A percentile compares a stretch with the other conserved stretches of the same genome.
Evolutionary conservation across 1,140 invertebrate genomes (phyloP).

Genomic region (Drosophila kikkawai): DNA sequence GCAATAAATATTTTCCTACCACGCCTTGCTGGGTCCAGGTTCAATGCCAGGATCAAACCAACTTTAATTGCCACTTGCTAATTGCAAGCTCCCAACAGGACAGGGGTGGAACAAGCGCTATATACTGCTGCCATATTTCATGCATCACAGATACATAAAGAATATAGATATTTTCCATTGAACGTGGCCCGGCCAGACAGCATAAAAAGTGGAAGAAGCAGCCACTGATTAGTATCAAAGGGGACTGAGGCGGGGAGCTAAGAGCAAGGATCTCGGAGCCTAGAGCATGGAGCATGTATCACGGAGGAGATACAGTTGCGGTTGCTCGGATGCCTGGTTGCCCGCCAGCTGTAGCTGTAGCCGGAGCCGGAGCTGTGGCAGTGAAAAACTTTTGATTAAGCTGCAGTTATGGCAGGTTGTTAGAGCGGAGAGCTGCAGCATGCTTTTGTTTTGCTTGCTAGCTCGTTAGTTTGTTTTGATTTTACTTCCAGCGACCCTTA

Average conservation of each 20-base stretch:
- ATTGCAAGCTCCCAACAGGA: conserved; percentile 64
- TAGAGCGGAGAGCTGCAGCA: conserved; percentile 54
- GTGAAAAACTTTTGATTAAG: conserved; percentile 84
- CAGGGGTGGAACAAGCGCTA: conserved; percentile 35
- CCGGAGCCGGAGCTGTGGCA: conserved; percentile 35
- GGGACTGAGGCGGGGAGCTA: conserved; percentile 25
- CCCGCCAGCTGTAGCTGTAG: conserved; percentile 46
- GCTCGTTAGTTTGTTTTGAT: conserved; percentile 81
- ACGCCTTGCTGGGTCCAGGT: conserved; percentile 11
- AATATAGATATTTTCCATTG: conserved; percentile 49
- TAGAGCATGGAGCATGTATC: conserved; percentile 9
- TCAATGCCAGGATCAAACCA: conserved; percentile 55
- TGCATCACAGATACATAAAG: conserved; percentile 63
- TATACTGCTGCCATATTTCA: conserved; percentile 75
- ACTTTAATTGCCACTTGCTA: conserved; percentile 81
- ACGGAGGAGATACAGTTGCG: conserved; percentile 45
- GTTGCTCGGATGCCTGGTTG: conserved; percentile 49
- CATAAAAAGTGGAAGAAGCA: conserved; percentile 65
- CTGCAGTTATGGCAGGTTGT: conserved; percentile 83
- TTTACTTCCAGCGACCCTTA: conserved; percentile 37
- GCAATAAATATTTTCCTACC: conserved; percentile 38
- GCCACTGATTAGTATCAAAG: conserved; percentile 78
- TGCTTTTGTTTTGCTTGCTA: conserved; percentile 79
- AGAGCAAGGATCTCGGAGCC: conserved; percentile 15
- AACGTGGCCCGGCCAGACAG: conserved; percentile 45